Conservation (phyloP, 2,797 vertebrate species). For the Vultur gryphus region DNA sequence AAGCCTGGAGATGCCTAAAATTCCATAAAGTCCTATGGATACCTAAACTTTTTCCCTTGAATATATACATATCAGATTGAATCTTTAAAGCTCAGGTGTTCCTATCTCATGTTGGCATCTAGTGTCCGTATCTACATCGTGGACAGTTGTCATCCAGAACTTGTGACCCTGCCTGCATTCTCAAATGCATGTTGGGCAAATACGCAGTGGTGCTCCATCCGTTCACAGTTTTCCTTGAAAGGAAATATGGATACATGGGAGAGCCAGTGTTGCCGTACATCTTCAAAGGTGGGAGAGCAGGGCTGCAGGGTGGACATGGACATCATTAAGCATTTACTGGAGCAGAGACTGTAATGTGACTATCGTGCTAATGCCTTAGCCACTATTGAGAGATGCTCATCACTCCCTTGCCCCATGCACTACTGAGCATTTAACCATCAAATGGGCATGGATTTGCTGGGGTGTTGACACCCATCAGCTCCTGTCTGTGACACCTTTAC, state of each 20-base stretch:
- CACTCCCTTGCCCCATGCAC: background rate
- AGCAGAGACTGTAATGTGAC: background rate
- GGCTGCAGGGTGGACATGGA: background rate
- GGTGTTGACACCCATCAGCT: background rate
- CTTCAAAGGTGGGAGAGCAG: background rate
- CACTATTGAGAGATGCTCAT: background rate
- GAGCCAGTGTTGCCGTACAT: background rate
- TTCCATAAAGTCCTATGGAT: background rate
- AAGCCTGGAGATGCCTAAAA: background rate
- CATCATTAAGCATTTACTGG: background rate
- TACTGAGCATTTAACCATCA: background rate
- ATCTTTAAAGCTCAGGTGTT: background rate
- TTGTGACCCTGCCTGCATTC: background rate
- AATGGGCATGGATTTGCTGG: background rate
- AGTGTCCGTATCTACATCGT: background rate
- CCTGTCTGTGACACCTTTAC: background rate
- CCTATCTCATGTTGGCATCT: background rate
- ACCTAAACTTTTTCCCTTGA: background rate
- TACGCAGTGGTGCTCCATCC: background rate
- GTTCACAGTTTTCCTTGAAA: background rate
- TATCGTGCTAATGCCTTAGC: background rate
- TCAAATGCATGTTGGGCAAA: background rate
- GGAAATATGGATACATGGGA: background rate
- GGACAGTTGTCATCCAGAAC: background rate
- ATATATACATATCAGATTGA: background rate